Percentiles rank a stretch among this genome's conserved stretches.
Conservation (phyloP, 2,113 vertebrate genomes). For the Tringa solitaria region DNA sequence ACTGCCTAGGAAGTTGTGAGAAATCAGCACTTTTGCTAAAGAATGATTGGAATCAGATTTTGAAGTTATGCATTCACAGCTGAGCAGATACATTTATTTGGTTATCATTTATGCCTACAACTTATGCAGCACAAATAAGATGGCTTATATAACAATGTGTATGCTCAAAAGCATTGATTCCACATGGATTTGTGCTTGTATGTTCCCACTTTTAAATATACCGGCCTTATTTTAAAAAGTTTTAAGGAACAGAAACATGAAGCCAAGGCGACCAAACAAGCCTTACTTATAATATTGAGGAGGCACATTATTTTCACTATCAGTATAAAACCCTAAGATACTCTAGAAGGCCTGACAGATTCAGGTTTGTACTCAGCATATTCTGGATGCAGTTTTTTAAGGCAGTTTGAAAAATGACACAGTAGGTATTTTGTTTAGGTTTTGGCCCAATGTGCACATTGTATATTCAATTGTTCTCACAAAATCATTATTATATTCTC, state of each 20-base stretch:
- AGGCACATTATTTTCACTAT: neutral
- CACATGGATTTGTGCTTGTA: neutral
- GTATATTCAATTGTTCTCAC: neutral
- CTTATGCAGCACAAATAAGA: neutral
- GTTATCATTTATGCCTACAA: neutral
- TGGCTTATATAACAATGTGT: neutral
- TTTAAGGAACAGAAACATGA: neutral
- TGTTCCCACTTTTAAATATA: neutral
- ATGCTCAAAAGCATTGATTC: neutral
- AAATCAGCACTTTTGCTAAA: neutral
- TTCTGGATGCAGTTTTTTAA: neutral
- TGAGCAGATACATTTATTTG: neutral
- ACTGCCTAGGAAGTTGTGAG: neutral
- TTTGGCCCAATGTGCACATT: neutral
- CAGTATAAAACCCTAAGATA: neutral
- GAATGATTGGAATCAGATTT: neutral
- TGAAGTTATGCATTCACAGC: neutral
- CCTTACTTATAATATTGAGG: neutral
- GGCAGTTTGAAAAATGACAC: neutral
- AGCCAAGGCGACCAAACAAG: neutral
- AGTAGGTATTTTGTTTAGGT: neutral
- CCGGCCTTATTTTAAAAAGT: neutral
- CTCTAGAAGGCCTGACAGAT: neutral
- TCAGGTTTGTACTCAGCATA: neutral
- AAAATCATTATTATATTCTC: neutral